Base-by-base conservation (phyloP, 2,888 invertebrate genomes). In the Drosophila nr. fundita region DNA sequence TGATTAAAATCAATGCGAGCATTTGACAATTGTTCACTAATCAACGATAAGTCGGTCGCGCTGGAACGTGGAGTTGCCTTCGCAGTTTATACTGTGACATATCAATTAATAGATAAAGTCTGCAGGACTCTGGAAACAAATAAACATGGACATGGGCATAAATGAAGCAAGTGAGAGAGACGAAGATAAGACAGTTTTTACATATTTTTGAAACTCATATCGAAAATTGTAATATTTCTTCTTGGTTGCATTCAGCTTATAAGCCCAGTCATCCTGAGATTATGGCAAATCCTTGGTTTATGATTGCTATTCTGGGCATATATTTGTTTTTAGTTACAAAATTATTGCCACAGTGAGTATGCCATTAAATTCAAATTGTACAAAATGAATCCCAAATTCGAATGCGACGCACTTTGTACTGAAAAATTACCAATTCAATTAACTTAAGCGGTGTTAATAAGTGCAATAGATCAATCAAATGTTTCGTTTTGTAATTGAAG, bases 261-360 rank as follows among this genome's bases (percentile, higher is more conserved):
- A 11, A 15, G n/a, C 6, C 53, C 11, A 38, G 50, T 4, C 84
- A 89, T 79, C 89, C 85, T 36, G 52, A 21, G 10, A 7, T 78
- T n/a, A 61, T 87, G 70, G 4, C 64, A 15, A 67, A 80, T 38
- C 84, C 90, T 6, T 60, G 68, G 62, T 85, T 91, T 69, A 76
- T 91, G 73, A 3, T 86, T 4, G 4, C 50, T 27, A 63, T 84
- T 4, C 55, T 92, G 53, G 57, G 42, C 0, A 0, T 74, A n/a
- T 93, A 93, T 79, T 76, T 92, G 57, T 18, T 84, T 27, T 36
- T 86, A 13, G 76, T 92, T 11, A 78, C 75, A 7, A 48, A 77
- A 64, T 40, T 81, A 27, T 80, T 77, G 45, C 91, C 91, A 67
- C 63, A 49, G 91, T 91, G 68, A 86, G 91, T 83, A 36, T 45